Base-by-base conservation (phyloP, 2,797 vertebrate genomes). In the Molossus molossus region DNA sequence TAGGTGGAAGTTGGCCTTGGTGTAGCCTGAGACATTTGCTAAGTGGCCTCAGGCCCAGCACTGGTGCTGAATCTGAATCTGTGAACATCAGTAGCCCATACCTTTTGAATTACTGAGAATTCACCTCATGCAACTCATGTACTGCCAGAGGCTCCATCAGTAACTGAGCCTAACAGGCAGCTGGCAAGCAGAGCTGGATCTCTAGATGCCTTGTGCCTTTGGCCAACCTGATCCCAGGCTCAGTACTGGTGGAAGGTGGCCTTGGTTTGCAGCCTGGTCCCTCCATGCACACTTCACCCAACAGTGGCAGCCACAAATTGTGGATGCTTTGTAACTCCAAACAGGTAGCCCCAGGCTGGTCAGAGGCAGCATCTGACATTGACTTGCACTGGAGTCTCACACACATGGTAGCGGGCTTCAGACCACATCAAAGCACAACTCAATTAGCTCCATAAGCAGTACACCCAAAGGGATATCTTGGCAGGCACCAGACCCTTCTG, bases 81-180 rank as follows among this genome's bases (percentile, higher is more conserved):
- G n/a, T 67, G 15, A 67, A 67, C 3, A 17, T 6, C n/a, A 67
- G n/a, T 67, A 1, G 1, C 65, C 29, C 27, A n/a, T 67, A 53
- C 29, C n/a, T 67, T 33, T 7, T 67, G n/a, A 67, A n/a, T 67
- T 18, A 33, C n/a, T 18, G 65, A 18, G n/a, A 9, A 67, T 7
- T 7, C n/a, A 33, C 1, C 1, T 1, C n/a, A 33, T 0, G 7
- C 15, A 3, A 33, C 29, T 33, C n/a, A 15, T 15, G 17, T 9
- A 67, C n/a, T 18, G 65, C 15, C n/a, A 67, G 65, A 67, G 65
- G 65, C 15, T 18, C 8, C 9, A 18, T 67, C n/a, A 67, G 65
- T 67, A n/a, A 67, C n/a, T 67, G 65, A 67, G n/a, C 65, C 65
- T 67, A 67, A 33, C n/a, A 33, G 15, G 65, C n/a, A 67, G n/a